Conservation (phyloP, 2,797 vertebrate genomes). For the Pantherophis alleghaniensis region DNA sequence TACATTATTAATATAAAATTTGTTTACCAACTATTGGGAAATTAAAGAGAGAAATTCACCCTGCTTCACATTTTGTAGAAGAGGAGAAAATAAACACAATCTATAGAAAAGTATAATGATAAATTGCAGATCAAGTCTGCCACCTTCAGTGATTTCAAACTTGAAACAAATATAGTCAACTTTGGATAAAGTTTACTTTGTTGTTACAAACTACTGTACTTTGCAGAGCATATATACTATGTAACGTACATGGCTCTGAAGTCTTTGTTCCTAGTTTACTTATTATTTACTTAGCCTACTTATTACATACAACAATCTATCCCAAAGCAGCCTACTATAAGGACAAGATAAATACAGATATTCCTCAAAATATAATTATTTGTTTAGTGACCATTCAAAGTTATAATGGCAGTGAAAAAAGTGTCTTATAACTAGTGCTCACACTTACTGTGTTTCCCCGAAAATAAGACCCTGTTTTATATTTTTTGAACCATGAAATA, state of each 20-base stretch:
- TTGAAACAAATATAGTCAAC: not conserved
- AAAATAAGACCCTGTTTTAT: no score
- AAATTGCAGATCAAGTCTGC: not conserved
- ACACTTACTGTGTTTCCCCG: not conserved
- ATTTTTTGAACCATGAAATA: no score
- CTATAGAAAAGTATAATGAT: not conserved
- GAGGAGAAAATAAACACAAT: not conserved
- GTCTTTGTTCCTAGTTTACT: not conserved
- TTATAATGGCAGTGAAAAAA: not conserved
- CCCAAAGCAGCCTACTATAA: not conserved
- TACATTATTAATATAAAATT: constrained; percentile 5
- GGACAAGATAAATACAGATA: not conserved
- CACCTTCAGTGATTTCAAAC: not conserved
- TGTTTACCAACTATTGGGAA: not conserved
- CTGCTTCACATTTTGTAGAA: not conserved
- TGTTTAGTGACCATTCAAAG: not conserved
- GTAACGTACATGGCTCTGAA: not conserved
- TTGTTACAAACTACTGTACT: not conserved
- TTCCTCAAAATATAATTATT: not conserved
- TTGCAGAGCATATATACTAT: not conserved
- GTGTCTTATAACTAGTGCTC: not conserved
- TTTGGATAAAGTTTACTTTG: not conserved
- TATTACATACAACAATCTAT: not conserved
- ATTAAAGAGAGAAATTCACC: constrained; percentile 29
- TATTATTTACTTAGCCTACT: not conserved